Percentiles rank a stretch among this genome's conserved stretches.
Conservation (phyloP, 2,113 vertebrate species). For the Xyrauchen texanus region DNA sequence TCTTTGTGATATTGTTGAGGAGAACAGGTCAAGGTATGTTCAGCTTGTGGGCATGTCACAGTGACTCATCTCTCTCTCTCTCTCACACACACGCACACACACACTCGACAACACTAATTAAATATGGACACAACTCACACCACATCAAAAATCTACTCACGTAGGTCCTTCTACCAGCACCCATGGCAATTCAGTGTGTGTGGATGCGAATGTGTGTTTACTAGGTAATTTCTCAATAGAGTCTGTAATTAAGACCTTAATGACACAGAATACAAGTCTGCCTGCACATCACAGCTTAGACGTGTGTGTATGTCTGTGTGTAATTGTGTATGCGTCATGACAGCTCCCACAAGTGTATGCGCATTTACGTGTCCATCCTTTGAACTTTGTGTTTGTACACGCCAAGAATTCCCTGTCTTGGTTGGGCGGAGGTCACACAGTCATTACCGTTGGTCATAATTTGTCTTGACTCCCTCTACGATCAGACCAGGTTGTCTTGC, state of each 20-base stretch:
- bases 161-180: slow-evolving; percentile 9
- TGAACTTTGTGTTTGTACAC: neutral
- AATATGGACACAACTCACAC: slow-evolving; percentile 6
- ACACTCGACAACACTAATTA: slow-evolving; percentile 13
- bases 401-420: neutral
- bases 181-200: neutral
- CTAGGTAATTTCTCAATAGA: slow-evolving; percentile 29
- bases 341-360: neutral
- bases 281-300: neutral
- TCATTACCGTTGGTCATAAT: slow-evolving; percentile 45
- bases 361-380: neutral
- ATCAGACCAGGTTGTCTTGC: neutral
- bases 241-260: slow-evolving; percentile 31
- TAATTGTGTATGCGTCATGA: too few relatives aligned
- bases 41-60: neutral
- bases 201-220: slow-evolving; percentile 4
- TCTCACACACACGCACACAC: neutral
- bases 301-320: neutral
- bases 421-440: slow-evolving; percentile 22
- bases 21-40: slow-evolving; percentile 23
- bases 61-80: neutral
- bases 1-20: neutral
- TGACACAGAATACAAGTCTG: slow-evolving; percentile 14
- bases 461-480: slow-evolving; percentile 14
- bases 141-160: slow-evolving; percentile 14